Evolutionary conservation across 2,797 vertebrate species (phyloP).

Genomic region (Trichosurus vulpecula): DNA sequence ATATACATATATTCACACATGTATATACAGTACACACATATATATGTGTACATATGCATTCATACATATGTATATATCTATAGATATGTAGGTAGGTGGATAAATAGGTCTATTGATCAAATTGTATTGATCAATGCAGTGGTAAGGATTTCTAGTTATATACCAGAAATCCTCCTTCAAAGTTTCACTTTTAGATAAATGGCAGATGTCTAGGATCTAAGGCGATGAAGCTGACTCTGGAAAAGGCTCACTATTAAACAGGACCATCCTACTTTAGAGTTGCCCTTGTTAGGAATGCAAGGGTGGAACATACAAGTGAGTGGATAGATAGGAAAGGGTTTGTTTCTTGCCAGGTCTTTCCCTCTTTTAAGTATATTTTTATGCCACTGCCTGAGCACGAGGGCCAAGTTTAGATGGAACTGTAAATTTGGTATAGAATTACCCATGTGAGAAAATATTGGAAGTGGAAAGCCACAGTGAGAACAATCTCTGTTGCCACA

Average conservation of each 20-base stretch:
- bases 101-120: too few species aligned
- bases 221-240: neutral
- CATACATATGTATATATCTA: neutral
- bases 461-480: neutral
- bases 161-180: slow-evolving; percentile 46
- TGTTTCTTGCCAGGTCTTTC: neutral
- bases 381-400: neutral
- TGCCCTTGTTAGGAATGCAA: neutral
- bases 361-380: neutral
- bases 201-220: neutral
- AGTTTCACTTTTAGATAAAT: slow-evolving; percentile 27
- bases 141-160: slow-evolving; percentile 33
- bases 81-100: too few species aligned
- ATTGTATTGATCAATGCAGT: neutral
- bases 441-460: neutral
- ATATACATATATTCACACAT: neutral
- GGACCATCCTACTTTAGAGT: neutral
- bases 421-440: neutral
- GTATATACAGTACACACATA: neutral
- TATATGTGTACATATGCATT: neutral
- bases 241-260: neutral
- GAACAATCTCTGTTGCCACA: neutral
- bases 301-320: neutral
- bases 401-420: neutral
- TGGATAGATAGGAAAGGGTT: neutral